Base-by-base conservation (phyloP, 1,140 invertebrate genomes). In the Planococcus citri region DNA sequence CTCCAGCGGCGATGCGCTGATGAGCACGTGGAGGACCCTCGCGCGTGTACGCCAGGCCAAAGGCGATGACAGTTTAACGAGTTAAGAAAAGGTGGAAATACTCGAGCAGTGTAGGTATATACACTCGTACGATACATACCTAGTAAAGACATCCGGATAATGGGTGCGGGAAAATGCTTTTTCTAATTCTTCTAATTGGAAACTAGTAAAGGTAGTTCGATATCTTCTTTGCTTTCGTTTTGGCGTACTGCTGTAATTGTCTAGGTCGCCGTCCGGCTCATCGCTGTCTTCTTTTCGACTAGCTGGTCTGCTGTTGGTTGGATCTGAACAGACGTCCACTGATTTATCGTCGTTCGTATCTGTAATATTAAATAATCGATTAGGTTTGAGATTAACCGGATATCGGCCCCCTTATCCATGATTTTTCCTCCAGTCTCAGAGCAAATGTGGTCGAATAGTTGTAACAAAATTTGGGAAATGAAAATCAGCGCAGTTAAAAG, bases 101-200 rank as follows among this genome's bases (percentile, higher is more conserved):
- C n/a, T n/a, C n/a, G n/a, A n/a, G n/a, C n/a, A n/a, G n/a, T n/a
- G n/a, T n/a, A n/a, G n/a, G n/a, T n/a, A n/a, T n/a, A n/a, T n/a
- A n/a, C n/a, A n/a, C n/a, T n/a, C n/a, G n/a, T n/a, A n/a, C n/a
- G 4, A 22, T 22, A 64, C 60, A 27, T 83, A 97, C 90, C 95
- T 90, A 24, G 94, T 97, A 80, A 97, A 98, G 0, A 98, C 95
- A 80, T 98, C 95, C 21, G 95, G 95, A 80, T 97, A 98, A 80
- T 98, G 95, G 3, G 95, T 97, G 74, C 94, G 87, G 0, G 93
- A 90, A 79, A 98, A 98, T 0, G 94, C 94, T 78, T 97, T 97
- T 78, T 98, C 95, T 71, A 98, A 81, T 79, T 98, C 95, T 77
- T 97, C 95, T 69, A 98, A 81, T 79, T 97, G 94, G 77, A 92